Percentiles rank a stretch among this genome's conserved stretches.
phyloP scores from a whole-genome alignment of 2,888 invertebrate genomes.

The Falcaria lacertinaria region DNA sequence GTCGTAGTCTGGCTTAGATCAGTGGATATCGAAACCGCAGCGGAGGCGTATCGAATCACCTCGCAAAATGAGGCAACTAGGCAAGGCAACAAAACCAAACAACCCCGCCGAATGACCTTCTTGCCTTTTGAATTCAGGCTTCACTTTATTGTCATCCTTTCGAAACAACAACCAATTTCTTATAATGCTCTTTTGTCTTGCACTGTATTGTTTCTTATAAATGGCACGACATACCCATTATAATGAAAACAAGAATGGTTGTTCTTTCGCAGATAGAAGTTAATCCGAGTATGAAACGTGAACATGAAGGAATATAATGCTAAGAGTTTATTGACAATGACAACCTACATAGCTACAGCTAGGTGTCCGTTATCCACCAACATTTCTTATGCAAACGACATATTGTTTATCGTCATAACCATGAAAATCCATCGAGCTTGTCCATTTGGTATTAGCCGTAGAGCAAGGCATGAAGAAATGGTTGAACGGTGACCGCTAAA shows the following conservation, averaged over 20 bases:
- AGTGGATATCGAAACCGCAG: too few relatives aligned
- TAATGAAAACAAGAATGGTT: too few relatives aligned
- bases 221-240: too few relatives aligned
- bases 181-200: background rate
- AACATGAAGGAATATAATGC: too few relatives aligned
- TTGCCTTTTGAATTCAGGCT: too few relatives aligned
- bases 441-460: background rate
- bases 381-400: background rate
- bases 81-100: too few relatives aligned
- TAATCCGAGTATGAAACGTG: too few relatives aligned
- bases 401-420: background rate
- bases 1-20: too few relatives aligned
- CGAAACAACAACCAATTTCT: background rate
- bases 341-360: too few relatives aligned
- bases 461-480: constrained; percentile 9
- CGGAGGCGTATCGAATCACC: background rate
- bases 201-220: background rate
- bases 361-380: background rate
- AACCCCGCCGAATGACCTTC: background rate
- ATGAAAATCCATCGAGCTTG: background rate
- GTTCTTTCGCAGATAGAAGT: too few relatives aligned
- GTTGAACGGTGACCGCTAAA: constrained; percentile 15
- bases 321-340: too few relatives aligned
- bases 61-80: background rate
- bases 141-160: background rate